These are phyloP conservation scores for Iselma pallidipennis DNA, from an alignment of 2,888 invertebrate species.

Conservation along the genomic window DNA sequence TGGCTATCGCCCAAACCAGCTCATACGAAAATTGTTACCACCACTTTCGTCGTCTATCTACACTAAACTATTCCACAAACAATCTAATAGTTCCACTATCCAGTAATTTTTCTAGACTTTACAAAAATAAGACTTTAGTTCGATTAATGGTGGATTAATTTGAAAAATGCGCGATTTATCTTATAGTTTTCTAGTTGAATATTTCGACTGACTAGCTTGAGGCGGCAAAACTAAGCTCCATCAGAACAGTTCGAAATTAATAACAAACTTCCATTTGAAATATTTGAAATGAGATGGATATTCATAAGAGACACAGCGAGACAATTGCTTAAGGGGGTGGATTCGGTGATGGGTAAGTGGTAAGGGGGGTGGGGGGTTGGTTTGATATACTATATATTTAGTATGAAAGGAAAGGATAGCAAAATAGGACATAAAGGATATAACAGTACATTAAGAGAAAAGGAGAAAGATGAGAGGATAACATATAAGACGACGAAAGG, in stretches of 20 bases:
- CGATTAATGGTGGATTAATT: not conserved
- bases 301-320: slow-evolving; percentile 25
- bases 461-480: not conserved
- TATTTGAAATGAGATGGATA: slow-evolving; percentile 21
- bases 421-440: not conserved
- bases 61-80: too few species aligned
- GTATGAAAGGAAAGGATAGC: not conserved
- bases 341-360: not conserved
- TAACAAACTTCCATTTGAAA: slow-evolving; percentile 21
- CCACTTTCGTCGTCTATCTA: too few species aligned
- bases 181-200: not conserved
- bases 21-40: too few species aligned
- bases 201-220: not conserved
- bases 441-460: too few species aligned
- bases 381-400: not conserved
- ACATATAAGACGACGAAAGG: not conserved
- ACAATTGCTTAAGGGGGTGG: slow-evolving; percentile 23
- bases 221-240: not conserved
- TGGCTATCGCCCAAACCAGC: slow-evolving; percentile 46
- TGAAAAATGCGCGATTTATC: too few species aligned
- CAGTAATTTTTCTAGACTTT: too few species aligned
- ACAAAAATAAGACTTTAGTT: not conserved
- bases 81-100: too few species aligned
- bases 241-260: slow-evolving; percentile 14
- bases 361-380: not conserved